Percentiles rank a stretch among this genome's conserved stretches.
These are phyloP conservation scores for Apodemia zela DNA, from an alignment of 2,888 invertebrate species.

Conservation along the genomic window DNA sequence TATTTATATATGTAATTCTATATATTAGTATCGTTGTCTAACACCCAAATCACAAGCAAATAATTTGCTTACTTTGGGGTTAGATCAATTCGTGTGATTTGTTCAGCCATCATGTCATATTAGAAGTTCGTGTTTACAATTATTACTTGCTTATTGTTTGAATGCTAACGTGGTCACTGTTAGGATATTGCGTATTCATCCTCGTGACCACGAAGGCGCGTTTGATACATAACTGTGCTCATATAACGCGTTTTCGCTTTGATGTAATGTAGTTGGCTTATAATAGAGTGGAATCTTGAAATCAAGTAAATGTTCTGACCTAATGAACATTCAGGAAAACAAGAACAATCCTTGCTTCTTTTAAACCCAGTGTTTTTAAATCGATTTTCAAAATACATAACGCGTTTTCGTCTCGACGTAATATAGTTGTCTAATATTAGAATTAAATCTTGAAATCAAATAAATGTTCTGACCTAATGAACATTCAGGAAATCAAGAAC, in stretches of 20 bases:
- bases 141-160: too few relatives aligned
- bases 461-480: neutral
- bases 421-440: neutral
- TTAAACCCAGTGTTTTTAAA: neutral
- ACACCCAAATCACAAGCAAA: too few relatives aligned
- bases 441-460: neutral
- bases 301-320: neutral
- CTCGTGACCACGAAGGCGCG: neutral
- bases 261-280: neutral
- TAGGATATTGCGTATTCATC: neutral
- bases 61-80: too few relatives aligned
- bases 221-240: slow-evolving; percentile 3
- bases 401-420: neutral
- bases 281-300: neutral
- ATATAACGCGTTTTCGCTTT: slow-evolving; percentile 7
- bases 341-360: neutral
- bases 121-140: too few relatives aligned
- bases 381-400: neutral
- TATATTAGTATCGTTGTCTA: too few relatives aligned
- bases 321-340: neutral
- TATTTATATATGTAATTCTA: too few relatives aligned
- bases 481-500: neutral
- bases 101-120: too few relatives aligned
- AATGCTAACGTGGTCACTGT: neutral
- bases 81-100: too few relatives aligned